Evolutionary conservation across 2,888 invertebrate species (phyloP).

Genomic region (Troilus luridus): DNA sequence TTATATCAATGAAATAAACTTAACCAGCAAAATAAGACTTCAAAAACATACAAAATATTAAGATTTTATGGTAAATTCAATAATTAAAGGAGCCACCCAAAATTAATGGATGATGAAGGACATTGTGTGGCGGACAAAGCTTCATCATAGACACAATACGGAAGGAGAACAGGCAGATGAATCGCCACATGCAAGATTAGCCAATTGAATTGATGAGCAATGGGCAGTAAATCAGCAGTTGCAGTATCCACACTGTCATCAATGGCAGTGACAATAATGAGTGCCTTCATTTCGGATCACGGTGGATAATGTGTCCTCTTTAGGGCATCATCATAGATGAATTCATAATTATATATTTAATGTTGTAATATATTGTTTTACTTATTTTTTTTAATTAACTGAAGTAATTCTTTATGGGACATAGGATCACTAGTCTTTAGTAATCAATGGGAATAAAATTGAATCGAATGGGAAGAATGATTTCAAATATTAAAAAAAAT

Average conservation of each 20-base stretch:
- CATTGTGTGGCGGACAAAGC: neutral
- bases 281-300: neutral
- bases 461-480: too few species aligned
- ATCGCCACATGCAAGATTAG: slow-evolving; percentile 29
- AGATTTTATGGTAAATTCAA: neutral
- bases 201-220: slow-evolving; percentile 12
- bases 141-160: neutral
- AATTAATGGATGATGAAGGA: neutral
- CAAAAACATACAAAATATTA: neutral
- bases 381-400: too few species aligned
- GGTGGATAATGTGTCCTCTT: neutral
- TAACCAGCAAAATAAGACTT: neutral
- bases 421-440: too few species aligned
- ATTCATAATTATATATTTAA: neutral
- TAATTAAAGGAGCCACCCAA: neutral
- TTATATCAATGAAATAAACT: too few species aligned
- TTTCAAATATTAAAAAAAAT: too few species aligned
- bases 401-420: too few species aligned
- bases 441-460: too few species aligned
- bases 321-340: neutral
- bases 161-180: neutral
- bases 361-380: neutral
- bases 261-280: neutral
- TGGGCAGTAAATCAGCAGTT: neutral
- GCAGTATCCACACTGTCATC: neutral